Percentiles rank a stretch among this genome's conserved stretches.
Evolutionary conservation across 2,113 vertebrate genomes (phyloP).

Genomic region (Puma concolor): DNA sequence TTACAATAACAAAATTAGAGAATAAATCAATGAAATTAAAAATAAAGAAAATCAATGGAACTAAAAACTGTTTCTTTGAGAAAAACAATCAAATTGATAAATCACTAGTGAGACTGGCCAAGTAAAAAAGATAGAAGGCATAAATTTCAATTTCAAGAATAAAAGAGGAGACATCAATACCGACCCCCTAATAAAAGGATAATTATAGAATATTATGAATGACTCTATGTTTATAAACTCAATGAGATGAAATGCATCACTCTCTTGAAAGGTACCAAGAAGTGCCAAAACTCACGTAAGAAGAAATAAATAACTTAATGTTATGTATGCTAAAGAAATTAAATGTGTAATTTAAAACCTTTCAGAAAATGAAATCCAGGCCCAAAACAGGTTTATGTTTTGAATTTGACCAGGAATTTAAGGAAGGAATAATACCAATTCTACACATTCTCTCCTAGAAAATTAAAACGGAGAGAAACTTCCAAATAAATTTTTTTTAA

Average conservation of each 20-base stretch:
- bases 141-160: neutral
- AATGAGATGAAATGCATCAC: neutral
- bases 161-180: neutral
- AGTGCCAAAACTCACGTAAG: neutral
- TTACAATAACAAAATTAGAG: neutral
- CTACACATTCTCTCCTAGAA: neutral
- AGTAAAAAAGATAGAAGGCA: neutral
- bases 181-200: neutral
- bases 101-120: neutral
- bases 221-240: neutral
- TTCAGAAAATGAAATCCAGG: neutral
- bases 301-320: neutral
- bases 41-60: slow-evolving; percentile 1
- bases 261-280: neutral
- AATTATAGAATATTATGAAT: neutral
- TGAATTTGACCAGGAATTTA: neutral
- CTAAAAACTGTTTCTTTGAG: neutral
- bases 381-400: neutral
- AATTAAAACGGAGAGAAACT: neutral
- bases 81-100: neutral
- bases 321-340: neutral
- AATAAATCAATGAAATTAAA: neutral
- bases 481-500: neutral
- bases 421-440: neutral
- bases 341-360: neutral